phyloP scores from a whole-genome alignment of 2,113 vertebrate species.

The Bambusicola thoracicus region DNA sequence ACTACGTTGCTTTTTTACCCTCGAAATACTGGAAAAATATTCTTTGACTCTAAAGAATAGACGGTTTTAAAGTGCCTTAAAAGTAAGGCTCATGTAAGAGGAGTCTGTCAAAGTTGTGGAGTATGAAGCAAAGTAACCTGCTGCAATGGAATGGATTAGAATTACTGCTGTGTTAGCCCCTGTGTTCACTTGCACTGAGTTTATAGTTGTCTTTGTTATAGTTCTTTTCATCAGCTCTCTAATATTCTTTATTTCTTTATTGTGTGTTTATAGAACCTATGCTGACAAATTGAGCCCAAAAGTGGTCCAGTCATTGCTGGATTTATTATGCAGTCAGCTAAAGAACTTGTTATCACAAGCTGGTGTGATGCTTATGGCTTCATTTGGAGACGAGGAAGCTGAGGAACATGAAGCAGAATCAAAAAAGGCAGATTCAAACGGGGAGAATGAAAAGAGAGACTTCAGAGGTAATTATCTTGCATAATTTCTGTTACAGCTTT shows the following conservation, averaged over 20 bases:
- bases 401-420: slow-evolving; percentile 79
- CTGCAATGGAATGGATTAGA: not conserved
- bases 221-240: not conserved
- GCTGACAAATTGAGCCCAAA: slow-evolving; percentile 95
- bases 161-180: not conserved
- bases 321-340: slow-evolving; percentile 95
- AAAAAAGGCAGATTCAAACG: slow-evolving; percentile 79
- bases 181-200: not conserved
- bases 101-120: not conserved
- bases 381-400: slow-evolving; percentile 82
- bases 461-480: slow-evolving; percentile 83
- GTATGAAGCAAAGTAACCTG: not conserved
- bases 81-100: not conserved
- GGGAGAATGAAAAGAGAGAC: slow-evolving; percentile 90
- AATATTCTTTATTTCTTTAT: not conserved
- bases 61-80: not conserved
- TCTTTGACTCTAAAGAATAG: not conserved
- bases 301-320: slow-evolving; percentile 94
- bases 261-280: slow-evolving; percentile 82
- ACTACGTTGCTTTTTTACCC: not conserved
- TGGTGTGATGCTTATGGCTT: slow-evolving; percentile 84
- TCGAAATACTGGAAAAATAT: not conserved
- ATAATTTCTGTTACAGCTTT: not conserved
- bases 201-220: not conserved
- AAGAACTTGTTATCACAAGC: slow-evolving; percentile 95